Evolutionary conservation across 2,888 invertebrate species (phyloP).

Genomic region (Melipona beecheii): DNA sequence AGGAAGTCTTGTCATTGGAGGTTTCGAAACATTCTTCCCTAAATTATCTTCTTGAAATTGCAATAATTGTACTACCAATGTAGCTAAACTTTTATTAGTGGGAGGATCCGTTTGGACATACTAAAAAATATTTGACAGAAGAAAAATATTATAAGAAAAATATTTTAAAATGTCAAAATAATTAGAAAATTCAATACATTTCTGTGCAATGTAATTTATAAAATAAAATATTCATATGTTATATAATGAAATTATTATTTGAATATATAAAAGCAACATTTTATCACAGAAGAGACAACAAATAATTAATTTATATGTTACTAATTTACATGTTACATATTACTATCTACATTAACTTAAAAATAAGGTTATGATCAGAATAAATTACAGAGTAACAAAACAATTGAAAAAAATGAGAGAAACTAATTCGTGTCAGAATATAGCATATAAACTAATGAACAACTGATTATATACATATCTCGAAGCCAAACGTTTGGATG

Average conservation of each 20-base stretch:
- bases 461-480: constrained; percentile 1
- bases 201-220: background rate
- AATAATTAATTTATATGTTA: constrained; percentile 10
- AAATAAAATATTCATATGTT: background rate
- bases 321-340: background rate
- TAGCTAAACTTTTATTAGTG: constrained; percentile 95
- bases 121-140: constrained; percentile 85
- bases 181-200: background rate
- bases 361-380: background rate
- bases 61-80: constrained; percentile 93
- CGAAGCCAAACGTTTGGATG: constrained; percentile 68
- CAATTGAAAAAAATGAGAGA: background rate
- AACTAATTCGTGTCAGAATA: background rate
- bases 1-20: constrained; percentile 94
- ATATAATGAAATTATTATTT: background rate
- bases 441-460: background rate
- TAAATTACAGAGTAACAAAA: background rate
- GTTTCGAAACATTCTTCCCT: constrained; percentile 96
- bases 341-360: background rate
- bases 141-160: constrained; percentile 3
- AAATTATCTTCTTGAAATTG: constrained; percentile 98
- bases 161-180: background rate
- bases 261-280: background rate
- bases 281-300: background rate
- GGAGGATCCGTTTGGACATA: constrained; percentile 97